phyloP scores from a whole-genome alignment of 2,888 invertebrate genomes.

The Oithona nana region DNA sequence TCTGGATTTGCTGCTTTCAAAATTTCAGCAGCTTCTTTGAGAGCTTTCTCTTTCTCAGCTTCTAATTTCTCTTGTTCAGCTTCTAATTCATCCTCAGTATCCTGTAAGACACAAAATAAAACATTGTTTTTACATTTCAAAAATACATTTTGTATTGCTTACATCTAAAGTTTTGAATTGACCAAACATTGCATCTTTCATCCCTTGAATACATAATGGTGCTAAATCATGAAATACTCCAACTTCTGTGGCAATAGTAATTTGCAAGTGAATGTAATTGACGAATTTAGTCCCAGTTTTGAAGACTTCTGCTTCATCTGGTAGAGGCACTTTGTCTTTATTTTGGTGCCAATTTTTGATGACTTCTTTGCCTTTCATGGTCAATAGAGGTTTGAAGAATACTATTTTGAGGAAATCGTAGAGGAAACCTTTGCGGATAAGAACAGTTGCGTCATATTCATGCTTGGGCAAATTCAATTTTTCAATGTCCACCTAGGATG shows the following conservation, averaged over 20 bases:
- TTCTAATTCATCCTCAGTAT: too few relatives aligned
- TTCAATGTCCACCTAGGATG: background rate
- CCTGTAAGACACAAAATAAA: too few relatives aligned
- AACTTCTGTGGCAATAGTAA: conserved; percentile 13
- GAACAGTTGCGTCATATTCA: conserved; percentile 7
- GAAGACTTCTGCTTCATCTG: background rate
- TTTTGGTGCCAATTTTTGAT: background rate
- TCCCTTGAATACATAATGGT: background rate
- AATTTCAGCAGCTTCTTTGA: too few relatives aligned
- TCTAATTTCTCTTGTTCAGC: too few relatives aligned
- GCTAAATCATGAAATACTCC: conserved; percentile 15
- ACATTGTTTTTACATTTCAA: too few relatives aligned
- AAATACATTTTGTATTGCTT: too few relatives aligned
- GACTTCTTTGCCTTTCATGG: background rate
- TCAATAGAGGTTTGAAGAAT: background rate
- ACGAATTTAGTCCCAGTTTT: conserved; percentile 2
- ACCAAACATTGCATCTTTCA: conserved; percentile 5
- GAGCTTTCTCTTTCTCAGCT: too few relatives aligned
- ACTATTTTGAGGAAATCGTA: conserved; percentile 11
- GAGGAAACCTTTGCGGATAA: conserved; percentile 6
- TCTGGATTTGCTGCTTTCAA: too few relatives aligned
- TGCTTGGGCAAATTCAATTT: background rate
- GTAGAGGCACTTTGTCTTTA: background rate
- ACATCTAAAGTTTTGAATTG: too few relatives aligned
- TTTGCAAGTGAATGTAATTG: conserved; percentile 1